A percentile compares a stretch with the other conserved stretches of the same genome.
Evolutionary conservation across 2,113 vertebrate genomes (phyloP).

Genomic region (Prionailurus viverrinus): DNA sequence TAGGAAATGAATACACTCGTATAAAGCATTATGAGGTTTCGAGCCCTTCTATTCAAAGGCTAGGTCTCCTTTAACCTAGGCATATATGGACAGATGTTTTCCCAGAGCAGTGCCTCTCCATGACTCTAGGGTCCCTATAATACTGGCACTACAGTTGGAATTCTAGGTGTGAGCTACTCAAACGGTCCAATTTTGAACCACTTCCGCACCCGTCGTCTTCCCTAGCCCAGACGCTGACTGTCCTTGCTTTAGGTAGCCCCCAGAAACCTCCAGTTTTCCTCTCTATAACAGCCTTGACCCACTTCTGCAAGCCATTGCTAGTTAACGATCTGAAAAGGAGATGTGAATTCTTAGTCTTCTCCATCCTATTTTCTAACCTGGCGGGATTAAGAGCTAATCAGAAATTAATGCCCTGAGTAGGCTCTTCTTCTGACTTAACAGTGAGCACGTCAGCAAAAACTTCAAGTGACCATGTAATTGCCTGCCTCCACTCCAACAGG

Average conservation of each 20-base stretch:
- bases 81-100: not conserved
- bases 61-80: not conserved
- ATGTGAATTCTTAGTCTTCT: not conserved
- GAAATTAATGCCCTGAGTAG: conserved; percentile 61
- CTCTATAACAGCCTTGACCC: conserved; percentile 3
- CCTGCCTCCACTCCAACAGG: not conserved
- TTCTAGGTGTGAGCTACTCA: not conserved
- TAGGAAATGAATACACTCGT: not conserved
- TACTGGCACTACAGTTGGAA: not conserved
- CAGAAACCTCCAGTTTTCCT: not conserved
- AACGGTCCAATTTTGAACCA: not conserved
- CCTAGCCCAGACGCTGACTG: not conserved
- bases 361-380: conserved; percentile 52
- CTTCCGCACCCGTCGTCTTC: not conserved
- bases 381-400: conserved; percentile 56
- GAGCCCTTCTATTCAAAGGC: not conserved
- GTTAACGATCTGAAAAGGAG: not conserved
- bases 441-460: conserved; percentile 55
- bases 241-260: not conserved
- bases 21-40: not conserved
- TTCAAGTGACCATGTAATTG: conserved; percentile 30
- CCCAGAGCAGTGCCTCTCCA: not conserved
- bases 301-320: not conserved
- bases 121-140: not conserved
- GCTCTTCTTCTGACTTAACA: conserved; percentile 49